phyloP scores from a whole-genome alignment of 2,113 vertebrate genomes.

The Festucalex cinctus region DNA sequence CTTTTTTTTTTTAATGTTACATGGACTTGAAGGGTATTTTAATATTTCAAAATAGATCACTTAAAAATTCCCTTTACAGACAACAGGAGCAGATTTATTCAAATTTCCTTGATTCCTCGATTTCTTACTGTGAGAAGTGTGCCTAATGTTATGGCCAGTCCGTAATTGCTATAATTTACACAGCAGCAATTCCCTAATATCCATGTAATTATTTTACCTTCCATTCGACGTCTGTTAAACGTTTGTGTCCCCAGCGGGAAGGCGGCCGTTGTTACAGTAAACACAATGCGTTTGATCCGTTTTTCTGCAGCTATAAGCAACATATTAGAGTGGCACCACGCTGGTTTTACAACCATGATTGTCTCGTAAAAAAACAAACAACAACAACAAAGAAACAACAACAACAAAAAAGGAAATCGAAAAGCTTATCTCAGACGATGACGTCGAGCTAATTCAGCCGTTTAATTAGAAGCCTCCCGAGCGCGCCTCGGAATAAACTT shows the following conservation, averaged over 20 bases:
- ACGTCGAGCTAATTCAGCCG: conserved; percentile 48
- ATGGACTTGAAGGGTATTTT: too few species aligned
- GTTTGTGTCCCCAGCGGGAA: not conserved
- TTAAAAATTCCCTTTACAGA: not conserved
- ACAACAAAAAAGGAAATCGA: conserved; percentile 23
- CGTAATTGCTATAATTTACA: not conserved
- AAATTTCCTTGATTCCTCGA: not conserved
- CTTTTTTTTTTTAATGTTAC: too few species aligned
- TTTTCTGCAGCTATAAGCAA: conserved; percentile 3
- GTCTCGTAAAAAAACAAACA: conserved; percentile 2
- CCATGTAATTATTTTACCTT: not conserved
- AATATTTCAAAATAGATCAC: too few species aligned
- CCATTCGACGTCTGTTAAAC: conserved; percentile 17
- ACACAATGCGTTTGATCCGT: conserved; percentile 2
- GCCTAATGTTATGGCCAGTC: not conserved
- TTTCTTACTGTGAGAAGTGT: not conserved
- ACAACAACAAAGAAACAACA: not conserved
- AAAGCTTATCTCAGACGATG: conserved; percentile 38
- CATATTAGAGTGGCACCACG: not conserved
- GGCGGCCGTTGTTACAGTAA: not conserved
- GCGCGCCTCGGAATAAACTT: conserved; percentile 1
- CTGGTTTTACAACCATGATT: conserved; percentile 20
- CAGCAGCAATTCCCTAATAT: not conserved
- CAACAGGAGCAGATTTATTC: too few species aligned
- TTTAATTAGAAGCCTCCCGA: conserved; percentile 48